These are phyloP conservation scores for Sebastolobus alascanus DNA, from an alignment of 2,797 vertebrate genomes.

Conservation along the genomic window DNA sequence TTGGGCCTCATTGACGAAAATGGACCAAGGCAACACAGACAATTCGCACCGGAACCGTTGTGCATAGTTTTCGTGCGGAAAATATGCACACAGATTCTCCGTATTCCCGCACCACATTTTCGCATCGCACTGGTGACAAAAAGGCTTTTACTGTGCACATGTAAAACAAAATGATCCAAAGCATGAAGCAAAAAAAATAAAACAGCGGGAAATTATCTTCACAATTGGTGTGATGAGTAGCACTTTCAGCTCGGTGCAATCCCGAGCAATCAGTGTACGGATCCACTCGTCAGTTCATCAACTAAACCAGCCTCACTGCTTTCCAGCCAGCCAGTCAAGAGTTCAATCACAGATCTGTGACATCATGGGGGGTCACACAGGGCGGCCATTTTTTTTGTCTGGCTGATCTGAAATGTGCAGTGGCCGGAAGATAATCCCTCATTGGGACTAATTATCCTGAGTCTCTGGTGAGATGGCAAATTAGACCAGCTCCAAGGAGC, in stretches of 20 bases:
- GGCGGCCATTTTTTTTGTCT: conserved; percentile 41
- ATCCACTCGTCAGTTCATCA: not conserved
- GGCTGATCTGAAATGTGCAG: conserved; percentile 66
- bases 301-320: not conserved
- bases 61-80: not conserved
- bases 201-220: not conserved
- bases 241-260: not conserved
- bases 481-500: conserved; percentile 55
- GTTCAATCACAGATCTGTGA: conserved; percentile 38
- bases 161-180: not conserved
- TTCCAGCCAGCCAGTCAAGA: conserved; percentile 13
- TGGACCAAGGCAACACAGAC: not conserved
- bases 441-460: conserved; percentile 77
- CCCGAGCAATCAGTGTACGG: not conserved
- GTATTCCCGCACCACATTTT: not conserved
- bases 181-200: not conserved
- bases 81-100: not conserved
- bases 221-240: not conserved
- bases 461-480: conserved; percentile 67
- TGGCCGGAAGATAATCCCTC: conserved; percentile 78
- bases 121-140: not conserved
- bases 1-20: not conserved
- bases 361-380: conserved; percentile 28
- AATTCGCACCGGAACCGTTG: not conserved
- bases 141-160: not conserved